Conservation (phyloP, 2,113 vertebrate genomes). For the Hemiprocne comata region DNA sequence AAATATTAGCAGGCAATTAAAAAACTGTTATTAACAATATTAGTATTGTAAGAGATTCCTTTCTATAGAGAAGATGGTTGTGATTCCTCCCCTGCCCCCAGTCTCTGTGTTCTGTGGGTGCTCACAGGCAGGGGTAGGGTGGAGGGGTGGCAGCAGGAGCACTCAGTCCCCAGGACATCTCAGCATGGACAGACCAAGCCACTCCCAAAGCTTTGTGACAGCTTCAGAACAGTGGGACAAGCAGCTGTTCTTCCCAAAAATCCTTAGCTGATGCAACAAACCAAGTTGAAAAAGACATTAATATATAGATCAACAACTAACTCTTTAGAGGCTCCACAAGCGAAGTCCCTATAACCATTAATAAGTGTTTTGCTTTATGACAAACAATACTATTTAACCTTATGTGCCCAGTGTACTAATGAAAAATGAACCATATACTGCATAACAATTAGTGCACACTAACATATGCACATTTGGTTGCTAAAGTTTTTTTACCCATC, state of each 20-base stretch:
- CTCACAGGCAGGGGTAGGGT: accelerated
- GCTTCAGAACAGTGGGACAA: accelerated
- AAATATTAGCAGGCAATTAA: conserved; percentile 28
- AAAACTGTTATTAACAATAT: conserved; percentile 28
- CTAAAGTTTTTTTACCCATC: neutral
- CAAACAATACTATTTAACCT: neutral
- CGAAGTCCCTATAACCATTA: neutral
- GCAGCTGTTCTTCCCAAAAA: neutral
- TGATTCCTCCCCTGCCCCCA: accelerated
- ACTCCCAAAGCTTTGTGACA: neutral
- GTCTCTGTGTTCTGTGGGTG: accelerated
- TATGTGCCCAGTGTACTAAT: neutral
- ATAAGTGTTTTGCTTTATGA: neutral
- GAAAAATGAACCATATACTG: neutral
- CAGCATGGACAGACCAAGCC: neutral
- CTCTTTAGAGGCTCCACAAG: neutral
- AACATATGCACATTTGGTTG: neutral
- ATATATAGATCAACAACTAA: neutral
- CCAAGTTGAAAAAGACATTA: neutral
- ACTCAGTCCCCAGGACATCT: accelerated
- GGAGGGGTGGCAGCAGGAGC: neutral
- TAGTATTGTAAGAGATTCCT: neutral
- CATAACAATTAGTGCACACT: neutral
- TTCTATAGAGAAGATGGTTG: neutral
- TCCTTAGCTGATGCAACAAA: neutral